Evolutionary conservation across 92 coral and sea anemone genomes (phyloP).

Genomic region (Blastomussa wellsi): DNA sequence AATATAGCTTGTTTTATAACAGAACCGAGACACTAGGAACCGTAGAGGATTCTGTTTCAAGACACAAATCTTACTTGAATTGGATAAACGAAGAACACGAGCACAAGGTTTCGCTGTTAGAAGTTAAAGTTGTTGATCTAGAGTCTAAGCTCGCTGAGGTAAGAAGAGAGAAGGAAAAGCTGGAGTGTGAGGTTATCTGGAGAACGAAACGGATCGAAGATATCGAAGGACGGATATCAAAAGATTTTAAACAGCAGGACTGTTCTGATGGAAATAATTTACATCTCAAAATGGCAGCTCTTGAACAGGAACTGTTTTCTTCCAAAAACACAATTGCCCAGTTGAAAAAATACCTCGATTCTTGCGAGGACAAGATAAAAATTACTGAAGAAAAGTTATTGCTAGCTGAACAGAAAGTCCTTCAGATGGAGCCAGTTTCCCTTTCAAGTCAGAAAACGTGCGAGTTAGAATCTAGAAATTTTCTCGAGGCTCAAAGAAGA

Average conservation of each 20-base stretch:
- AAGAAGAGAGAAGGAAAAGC: conserved; percentile 26
- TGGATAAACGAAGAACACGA: conserved; percentile 33
- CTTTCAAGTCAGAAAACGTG: conserved; percentile 35
- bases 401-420: conserved; percentile 35
- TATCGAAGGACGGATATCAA: conserved; percentile 40
- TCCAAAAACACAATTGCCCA: conserved; percentile 44
- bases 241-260: conserved; percentile 10
- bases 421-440: conserved; percentile 36
- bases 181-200: conserved; percentile 52
- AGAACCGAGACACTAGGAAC: neutral
- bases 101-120: conserved; percentile 31
- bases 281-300: conserved; percentile 41
- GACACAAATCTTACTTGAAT: neutral
- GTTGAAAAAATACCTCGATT: conserved; percentile 35
- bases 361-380: conserved; percentile 42
- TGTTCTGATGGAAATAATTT: conserved; percentile 10
- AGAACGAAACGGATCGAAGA: conserved; percentile 51
- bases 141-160: conserved; percentile 34
- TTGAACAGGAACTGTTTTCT: conserved; percentile 42
- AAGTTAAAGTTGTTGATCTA: conserved; percentile 29
- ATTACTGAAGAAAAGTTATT: conserved; percentile 21
- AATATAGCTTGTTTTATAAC: neutral
- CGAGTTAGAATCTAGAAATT: conserved; percentile 38
- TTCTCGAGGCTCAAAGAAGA: conserved; percentile 41
- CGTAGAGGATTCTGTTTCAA: neutral